Evolutionary conservation across 1,140 invertebrate genomes (phyloP), one percentile per base, ranked within the genome.

Genomic region (Scaptomyza graminum): DNA sequence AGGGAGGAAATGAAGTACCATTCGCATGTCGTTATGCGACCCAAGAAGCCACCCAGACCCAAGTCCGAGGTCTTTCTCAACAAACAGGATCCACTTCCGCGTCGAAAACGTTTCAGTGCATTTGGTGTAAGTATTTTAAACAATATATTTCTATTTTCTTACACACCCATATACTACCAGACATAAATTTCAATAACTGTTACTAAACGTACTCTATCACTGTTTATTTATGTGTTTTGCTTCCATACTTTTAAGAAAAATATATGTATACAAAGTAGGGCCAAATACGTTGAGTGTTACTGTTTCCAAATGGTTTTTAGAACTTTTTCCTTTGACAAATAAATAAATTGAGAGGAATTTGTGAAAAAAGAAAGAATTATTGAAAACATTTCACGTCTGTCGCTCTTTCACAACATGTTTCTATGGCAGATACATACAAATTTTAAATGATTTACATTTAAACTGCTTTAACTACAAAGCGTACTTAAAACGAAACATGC

Each of bases 1-100:
- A 93, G 95, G 74, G 96, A 97, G 92, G 96, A 97, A 85, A 88
- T 88, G 83, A 88, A 89, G 51, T 88, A 88, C 56, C 83, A 87
- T 41, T 95, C 96, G 62, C 94, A 96, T 91, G 96, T 97, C 70
- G 96, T 97, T 76, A 94, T 97, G 91, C 94, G 96, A 93, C 96
- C 96, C 67, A 95, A 96, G 90, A 96, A 96, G 93, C 96, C 96
- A 63, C 96, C 96, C 57, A 93, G 96, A 93, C 96, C 96, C 75
- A 97, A 97, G 92, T 97, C 96, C 2, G 96, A 97, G 93, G 96
- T 96, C 15, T 96, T 97, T 90, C 94, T 97, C 46, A 95, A 95
- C 77, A 90, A 92, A 65, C 92, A 94, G 69, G 93, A 95, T 79
- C 92, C 92, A 73, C 94, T 94, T 89, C 93, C 93, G 81, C 93